Percentiles rank a stretch among this genome's conserved stretches.
Evolutionary conservation across 2,888 invertebrate genomes (phyloP).

Genomic region (Apamea anceps): DNA sequence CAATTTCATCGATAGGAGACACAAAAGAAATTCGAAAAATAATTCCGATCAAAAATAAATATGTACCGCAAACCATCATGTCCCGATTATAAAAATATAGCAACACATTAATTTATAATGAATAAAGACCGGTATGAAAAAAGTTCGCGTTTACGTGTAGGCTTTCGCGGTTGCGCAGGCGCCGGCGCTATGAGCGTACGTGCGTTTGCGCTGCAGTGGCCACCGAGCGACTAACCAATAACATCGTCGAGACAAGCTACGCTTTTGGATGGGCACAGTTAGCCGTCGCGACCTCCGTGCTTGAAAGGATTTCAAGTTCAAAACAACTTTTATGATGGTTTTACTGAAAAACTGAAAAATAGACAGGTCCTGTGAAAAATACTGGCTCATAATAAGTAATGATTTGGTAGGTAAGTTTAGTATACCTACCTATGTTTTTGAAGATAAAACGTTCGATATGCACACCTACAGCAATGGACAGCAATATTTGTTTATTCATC

Average conservation of each 20-base stretch:
- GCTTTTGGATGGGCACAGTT: conserved; percentile 75
- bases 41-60: conserved; percentile 81
- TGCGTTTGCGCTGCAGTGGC: conserved; percentile 73
- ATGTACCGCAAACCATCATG: conserved; percentile 75
- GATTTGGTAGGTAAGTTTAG: neutral
- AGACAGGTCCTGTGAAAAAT: neutral
- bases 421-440: neutral
- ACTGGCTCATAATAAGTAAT: neutral
- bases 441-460: neutral
- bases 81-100: conserved; percentile 58
- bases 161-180: conserved; percentile 64
- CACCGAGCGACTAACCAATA: conserved; percentile 72
- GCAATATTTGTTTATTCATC: conserved; percentile 1
- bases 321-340: conserved; percentile 22
- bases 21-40: conserved; percentile 82
- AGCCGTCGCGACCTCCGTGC: conserved; percentile 67
- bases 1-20: conserved; percentile 84
- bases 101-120: conserved; percentile 53
- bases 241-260: conserved; percentile 61
- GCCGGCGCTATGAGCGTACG: conserved; percentile 55
- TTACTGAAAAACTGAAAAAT: conserved; percentile 35
- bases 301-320: conserved; percentile 71
- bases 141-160: conserved; percentile 58
- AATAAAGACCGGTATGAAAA: conserved; percentile 17
- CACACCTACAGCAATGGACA: neutral